Evolutionary conservation across 2,113 vertebrate species (phyloP), one percentile per base, ranked within the genome.

Genomic region (Hemichromis elongatus): DNA sequence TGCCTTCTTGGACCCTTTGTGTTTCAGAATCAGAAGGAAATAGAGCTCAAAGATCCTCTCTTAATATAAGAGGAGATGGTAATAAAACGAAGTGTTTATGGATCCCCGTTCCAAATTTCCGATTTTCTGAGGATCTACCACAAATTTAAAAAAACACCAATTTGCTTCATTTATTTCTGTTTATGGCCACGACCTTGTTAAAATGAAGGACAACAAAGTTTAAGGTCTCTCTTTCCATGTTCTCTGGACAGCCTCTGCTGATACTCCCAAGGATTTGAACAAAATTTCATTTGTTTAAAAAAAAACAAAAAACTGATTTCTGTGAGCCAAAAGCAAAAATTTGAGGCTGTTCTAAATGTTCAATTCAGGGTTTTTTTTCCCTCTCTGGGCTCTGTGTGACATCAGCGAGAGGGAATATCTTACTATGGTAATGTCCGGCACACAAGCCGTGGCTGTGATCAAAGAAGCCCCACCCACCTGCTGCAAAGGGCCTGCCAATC

Each of bases 1-100:
- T 79, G 87, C 88, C 84, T 92, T 86, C 55, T 88, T 86, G 73
- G 63, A 90, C 73, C 79, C 88, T 94, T 94, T 95, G 93, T 91
- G 81, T 82, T 5, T 80, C 56, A n/a, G 82, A 90, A 79, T 7
- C 19, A 70, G 80, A 85, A 77, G 66, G 55, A 33, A 75, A n/a
- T 24, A 9, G 80, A 59, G 42, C 79, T 42, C 42, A 45, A 50
- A 78, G 63, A 55, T 18, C n/a, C 42, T 78, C 73, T 21, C 19
- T 21, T 16, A 18, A 28, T 5, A 35, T 73, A 12, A 3, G 16
- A 54, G 56, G 54, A 47, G 66, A 68, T 30, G 3, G 16, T 3
- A 14, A 37, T 3, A 75, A 24, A 45, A 26, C 45, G 14, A 18
- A 63, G 8, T 24, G 82, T 79, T 70, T 4, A 21, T 10, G 9